phyloP scores from a whole-genome alignment of 2,888 invertebrate genomes.

The Magallana nippona region DNA sequence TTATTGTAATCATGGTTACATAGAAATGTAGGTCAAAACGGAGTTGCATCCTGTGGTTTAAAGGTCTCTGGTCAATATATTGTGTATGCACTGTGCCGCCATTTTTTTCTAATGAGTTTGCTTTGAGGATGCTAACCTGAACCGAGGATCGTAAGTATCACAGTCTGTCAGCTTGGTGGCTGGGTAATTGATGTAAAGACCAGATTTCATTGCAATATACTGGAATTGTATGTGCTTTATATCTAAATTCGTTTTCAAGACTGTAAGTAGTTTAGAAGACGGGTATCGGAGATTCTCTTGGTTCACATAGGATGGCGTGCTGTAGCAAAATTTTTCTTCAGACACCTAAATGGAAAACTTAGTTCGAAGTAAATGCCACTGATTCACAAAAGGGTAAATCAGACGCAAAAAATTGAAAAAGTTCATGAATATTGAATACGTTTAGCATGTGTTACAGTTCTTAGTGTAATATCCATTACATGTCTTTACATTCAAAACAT shows the following conservation, averaged over 20 bases:
- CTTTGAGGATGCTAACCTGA: constrained; percentile 33
- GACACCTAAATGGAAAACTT: background rate
- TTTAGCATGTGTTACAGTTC: too few species aligned
- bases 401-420: too few species aligned
- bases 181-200: constrained; percentile 43
- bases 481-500: background rate
- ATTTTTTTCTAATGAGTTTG: too few species aligned
- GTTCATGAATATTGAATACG: too few species aligned
- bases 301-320: background rate
- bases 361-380: too few species aligned
- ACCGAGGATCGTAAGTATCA: constrained; percentile 43
- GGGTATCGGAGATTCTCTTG: constrained; percentile 23
- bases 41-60: too few species aligned
- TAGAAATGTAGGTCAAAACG: too few species aligned
- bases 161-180: constrained; percentile 35
- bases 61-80: too few species aligned
- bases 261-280: background rate
- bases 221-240: constrained; percentile 42
- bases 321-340: background rate
- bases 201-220: constrained; percentile 39
- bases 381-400: too few species aligned
- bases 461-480: too few species aligned
- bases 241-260: constrained; percentile 37
- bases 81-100: too few species aligned
- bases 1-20: too few species aligned